Conservation (phyloP, 2,113 vertebrate genomes). For the Chamaea fasciata region DNA sequence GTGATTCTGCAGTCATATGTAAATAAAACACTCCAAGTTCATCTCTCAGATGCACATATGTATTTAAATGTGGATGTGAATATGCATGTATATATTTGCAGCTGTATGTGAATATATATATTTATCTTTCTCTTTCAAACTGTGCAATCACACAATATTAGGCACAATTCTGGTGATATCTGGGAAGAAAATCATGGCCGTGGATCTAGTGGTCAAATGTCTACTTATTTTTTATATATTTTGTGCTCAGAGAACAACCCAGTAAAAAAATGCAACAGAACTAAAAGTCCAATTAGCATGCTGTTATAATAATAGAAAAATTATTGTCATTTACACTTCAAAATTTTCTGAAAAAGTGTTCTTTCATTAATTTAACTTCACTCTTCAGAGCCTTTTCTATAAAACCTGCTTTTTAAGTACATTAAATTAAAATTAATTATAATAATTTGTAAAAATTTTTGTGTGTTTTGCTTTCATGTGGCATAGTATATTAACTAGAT, state of each 20-base stretch:
- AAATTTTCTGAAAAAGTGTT: not conserved
- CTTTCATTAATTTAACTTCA: not conserved
- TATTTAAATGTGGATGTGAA: not conserved
- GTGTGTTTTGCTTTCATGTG: not conserved
- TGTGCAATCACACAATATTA: not conserved
- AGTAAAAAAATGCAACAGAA: not conserved
- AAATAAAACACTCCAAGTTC: not conserved
- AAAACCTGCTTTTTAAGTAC: not conserved
- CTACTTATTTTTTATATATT: not conserved
- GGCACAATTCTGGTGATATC: not conserved
- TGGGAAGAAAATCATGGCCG: not conserved
- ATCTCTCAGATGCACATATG: not conserved
- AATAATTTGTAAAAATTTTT: not conserved
- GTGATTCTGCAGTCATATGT: not conserved
- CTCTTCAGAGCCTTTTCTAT: not conserved
- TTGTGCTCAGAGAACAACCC: not conserved
- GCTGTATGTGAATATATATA: not conserved
- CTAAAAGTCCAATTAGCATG: not conserved
- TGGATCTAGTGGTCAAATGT: not conserved
- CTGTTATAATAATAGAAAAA: not conserved
- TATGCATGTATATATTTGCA: not conserved
- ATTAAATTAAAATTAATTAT: not conserved
- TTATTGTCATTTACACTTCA: not conserved
- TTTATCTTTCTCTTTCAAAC: not conserved
- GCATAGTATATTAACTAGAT: not conserved